Base-by-base conservation (phyloP, 2,888 invertebrate species). In the Lamellibrachia columna region DNA sequence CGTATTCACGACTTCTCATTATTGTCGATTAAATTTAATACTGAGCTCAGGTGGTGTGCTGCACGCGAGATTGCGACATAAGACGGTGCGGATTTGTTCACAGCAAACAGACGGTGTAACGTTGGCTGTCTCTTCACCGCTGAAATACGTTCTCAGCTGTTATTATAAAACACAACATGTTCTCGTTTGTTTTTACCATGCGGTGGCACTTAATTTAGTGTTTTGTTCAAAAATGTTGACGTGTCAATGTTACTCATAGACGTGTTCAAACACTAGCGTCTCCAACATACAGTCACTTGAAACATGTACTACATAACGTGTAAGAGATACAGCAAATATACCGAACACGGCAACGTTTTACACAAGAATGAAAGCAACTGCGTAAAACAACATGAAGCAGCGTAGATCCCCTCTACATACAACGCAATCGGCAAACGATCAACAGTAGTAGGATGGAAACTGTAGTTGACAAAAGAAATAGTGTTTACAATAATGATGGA, bases 1-100 rank as follows among this genome's bases (percentile, higher is more conserved):
- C 75, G 75, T 75, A 75, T 75, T 75, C 75, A 75, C 75, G 75
- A 75, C 75, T 75, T 75, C 75, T 75, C 75, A 75, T 75, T 75
- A 75, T 75, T 75, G 75, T 75, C 75, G 75, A 75, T 75, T 75
- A 75, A 75, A 75, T 75, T 22, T 75, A 75, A 75, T 75, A 75
- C 75, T 15, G 75, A 75, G 75, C 75, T 75, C 75, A 75, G 75
- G 75, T 75, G 75, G 22, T 15, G 75, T n/a, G 75, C 4, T 75
- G 22, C 75, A 75, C 75, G 75, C 75, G 75, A 75, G 75, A 75
- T 75, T 75, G 75, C 75, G 75, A 75, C n/a, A 75, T 75, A 75
- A 75, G 75, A 75, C 75, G 75, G n/a, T 15, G 75, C 75, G 75
- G 75, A 75, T 75, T 22, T 75, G 22, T 75, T 75, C 75, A n/a